Percentiles rank a stretch among this genome's conserved stretches.
Evolutionary conservation across 2,797 vertebrate genomes (phyloP).

Genomic region (Myripristis jacobus): DNA sequence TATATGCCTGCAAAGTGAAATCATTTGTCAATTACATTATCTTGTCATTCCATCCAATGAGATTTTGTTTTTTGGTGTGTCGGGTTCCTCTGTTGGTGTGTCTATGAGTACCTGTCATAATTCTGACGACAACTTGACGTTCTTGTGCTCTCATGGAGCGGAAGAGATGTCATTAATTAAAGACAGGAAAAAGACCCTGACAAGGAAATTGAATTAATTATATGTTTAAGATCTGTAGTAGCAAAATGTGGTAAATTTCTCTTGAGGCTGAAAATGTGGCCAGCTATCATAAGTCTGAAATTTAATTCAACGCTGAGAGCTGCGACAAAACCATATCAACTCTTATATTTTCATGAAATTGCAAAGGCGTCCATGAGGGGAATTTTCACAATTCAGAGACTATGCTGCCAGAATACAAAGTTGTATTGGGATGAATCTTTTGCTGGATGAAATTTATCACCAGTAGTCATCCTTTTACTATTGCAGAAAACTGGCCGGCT

Average conservation of each 20-base stretch:
- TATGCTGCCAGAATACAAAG: constrained; percentile 26
- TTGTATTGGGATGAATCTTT: constrained; percentile 32
- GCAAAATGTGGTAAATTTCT: constrained; percentile 70
- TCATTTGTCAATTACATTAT: constrained; percentile 77
- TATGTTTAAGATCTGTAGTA: constrained; percentile 66
- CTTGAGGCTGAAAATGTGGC: constrained; percentile 61
- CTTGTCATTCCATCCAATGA: constrained; percentile 68
- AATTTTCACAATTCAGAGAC: constrained; percentile 44
- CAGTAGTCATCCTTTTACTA: constrained; percentile 25
- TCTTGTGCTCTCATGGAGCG: constrained; percentile 33
- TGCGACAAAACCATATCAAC: constrained; percentile 45
- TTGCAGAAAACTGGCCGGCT: constrained; percentile 13
- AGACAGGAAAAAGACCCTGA: constrained; percentile 61
- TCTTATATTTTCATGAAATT: constrained; percentile 51
- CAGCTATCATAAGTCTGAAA: constrained; percentile 54
- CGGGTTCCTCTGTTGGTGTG: constrained; percentile 48
- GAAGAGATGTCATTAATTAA: constrained; percentile 72
- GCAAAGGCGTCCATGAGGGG: constrained; percentile 27
- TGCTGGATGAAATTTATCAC: constrained; percentile 35
- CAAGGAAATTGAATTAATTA: constrained; percentile 71
- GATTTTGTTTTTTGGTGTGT: constrained; percentile 52
- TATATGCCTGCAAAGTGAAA: constrained; percentile 74
- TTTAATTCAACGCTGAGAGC: constrained; percentile 52
- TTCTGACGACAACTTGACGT: constrained; percentile 58
- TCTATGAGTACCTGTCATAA: constrained; percentile 45